Evolutionary conservation across 2,797 vertebrate species (phyloP), one percentile per base, ranked within the genome.

Genomic region (Otolemur crassicaudatus): DNA sequence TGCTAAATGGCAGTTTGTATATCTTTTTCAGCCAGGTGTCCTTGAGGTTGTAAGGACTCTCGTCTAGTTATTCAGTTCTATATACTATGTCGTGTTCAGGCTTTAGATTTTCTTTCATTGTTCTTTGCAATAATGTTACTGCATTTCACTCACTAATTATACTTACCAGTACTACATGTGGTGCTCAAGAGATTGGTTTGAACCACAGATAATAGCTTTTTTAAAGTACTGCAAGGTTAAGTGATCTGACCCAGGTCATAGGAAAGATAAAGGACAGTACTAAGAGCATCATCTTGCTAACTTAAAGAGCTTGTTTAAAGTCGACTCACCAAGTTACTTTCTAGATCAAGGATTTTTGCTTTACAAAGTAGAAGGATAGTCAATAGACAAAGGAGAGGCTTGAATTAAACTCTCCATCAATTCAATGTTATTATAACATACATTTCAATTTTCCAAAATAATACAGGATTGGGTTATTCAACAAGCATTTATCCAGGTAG

Each of bases 211-310:
- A 31, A 56, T 1, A 81, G 20, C 10, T 53, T 77, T 3, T 37
- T 88, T 90, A 34, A n/a, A 61, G 14, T 58, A 73, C 25, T 91
- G 29, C 34, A 79, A 92, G 79, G 23, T 81, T 88, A 95, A 95
- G 25, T 67, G 34, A 67, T 69, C 75, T 93, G 82, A 88, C 56
- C 72, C 40, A 49, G 61, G 34, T 77, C 40, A 43, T 27, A 67
- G 17, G 17, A 87, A 87, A 88, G n/a, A 95, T 46, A 77, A 88
- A 90, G 69, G 56, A 56, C 0, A 37, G 16, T 53, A 63, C n/a
- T 61, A 61, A 90, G 9, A 87, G 29, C 17, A 95, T n/a, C 22
- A 25, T 60, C 25, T 79, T 53, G 40, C 46, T 80, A 75, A 63
- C 3, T 14, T 75, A 61, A 94, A 82, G 16, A 87, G 27, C 10